These are phyloP conservation scores for Euphydryas editha DNA, from an alignment of 2,888 invertebrate genomes.

Conservation along the genomic window DNA sequence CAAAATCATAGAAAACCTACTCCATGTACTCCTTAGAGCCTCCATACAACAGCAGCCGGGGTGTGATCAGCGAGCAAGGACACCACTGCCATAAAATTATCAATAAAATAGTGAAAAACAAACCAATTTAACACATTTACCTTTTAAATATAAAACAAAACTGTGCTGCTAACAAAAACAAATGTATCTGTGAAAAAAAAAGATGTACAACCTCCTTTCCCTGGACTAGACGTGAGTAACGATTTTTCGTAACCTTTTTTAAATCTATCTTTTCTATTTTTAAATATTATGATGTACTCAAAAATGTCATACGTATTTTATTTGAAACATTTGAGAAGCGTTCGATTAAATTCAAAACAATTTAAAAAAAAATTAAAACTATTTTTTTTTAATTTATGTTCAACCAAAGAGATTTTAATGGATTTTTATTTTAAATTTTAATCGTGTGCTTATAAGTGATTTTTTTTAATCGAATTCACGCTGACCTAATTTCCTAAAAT, in stretches of 20 bases:
- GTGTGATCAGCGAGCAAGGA: slow-evolving; percentile 72
- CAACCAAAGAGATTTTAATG: slow-evolving; percentile 1
- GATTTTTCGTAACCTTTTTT: slow-evolving; percentile 60
- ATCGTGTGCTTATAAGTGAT: slow-evolving; percentile 28
- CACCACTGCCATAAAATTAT: slow-evolving; percentile 66
- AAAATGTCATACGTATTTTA: neutral
- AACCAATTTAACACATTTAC: slow-evolving; percentile 43
- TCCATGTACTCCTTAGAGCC: slow-evolving; percentile 55
- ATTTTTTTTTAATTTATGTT: slow-evolving; percentile 16
- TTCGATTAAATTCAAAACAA: neutral
- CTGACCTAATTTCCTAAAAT: slow-evolving; percentile 64
- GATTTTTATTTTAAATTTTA: neutral
- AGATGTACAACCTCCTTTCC: slow-evolving; percentile 23
- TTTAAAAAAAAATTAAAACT: neutral
- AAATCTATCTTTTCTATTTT: slow-evolving; percentile 50
- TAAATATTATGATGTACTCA: slow-evolving; percentile 32
- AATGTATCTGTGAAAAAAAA: slow-evolving; percentile 33
- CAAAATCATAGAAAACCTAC: slow-evolving; percentile 41
- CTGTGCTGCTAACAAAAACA: slow-evolving; percentile 11
- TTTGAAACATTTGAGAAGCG: neutral
- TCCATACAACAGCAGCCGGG: slow-evolving; percentile 70
- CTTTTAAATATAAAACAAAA: slow-evolving; percentile 13
- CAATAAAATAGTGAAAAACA: slow-evolving; percentile 66
- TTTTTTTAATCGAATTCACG: slow-evolving; percentile 45
- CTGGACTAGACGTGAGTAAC: slow-evolving; percentile 59